A percentile compares a stretch with the other conserved stretches of the same genome.
These are phyloP conservation scores for Strigamia maritima DNA, from an alignment of 2,888 invertebrate genomes.

Conservation along the genomic window DNA sequence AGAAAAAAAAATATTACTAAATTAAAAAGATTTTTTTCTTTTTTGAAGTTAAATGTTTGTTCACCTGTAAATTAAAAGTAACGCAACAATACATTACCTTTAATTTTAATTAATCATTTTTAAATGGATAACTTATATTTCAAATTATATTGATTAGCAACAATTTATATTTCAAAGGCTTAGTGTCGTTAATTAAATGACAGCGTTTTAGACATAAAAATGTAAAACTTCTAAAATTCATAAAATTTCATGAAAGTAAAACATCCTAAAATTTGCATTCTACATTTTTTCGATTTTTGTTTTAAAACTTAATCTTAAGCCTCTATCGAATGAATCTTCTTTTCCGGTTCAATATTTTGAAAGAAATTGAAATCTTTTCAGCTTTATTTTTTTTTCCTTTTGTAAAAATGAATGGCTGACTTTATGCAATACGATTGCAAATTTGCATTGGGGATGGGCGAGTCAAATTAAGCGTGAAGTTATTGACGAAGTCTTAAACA, in stretches of 20 bases:
- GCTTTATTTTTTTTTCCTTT: not conserved
- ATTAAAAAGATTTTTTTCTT: not conserved
- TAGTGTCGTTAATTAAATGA: not conserved
- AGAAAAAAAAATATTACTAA: not conserved
- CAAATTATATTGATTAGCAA: not conserved
- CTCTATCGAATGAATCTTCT: not conserved
- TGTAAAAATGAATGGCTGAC: not conserved
- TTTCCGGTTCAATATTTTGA: not conserved
- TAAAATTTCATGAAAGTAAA: no score
- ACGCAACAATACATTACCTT: not conserved
- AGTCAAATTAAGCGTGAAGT: conserved; percentile 22
- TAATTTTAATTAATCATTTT: not conserved
- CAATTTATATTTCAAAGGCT: not conserved
- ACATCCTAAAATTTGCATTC: no score
- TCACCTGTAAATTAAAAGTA: not conserved
- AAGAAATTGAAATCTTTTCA: not conserved
- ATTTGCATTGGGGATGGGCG: conserved; percentile 1
- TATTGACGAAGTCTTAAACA: conserved; percentile 17
- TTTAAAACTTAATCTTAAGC: not conserved
- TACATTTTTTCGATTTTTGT: not conserved
- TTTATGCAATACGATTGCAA: not conserved
- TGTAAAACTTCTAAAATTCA: no score
- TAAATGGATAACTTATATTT: not conserved
- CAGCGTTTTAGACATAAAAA: not conserved
- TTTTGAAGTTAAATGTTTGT: no score